A percentile compares a stretch with the other conserved stretches of the same genome.
These are phyloP conservation scores for Drosophila bocki DNA, from an alignment of 1,140 invertebrate species.

Conservation along the genomic window DNA sequence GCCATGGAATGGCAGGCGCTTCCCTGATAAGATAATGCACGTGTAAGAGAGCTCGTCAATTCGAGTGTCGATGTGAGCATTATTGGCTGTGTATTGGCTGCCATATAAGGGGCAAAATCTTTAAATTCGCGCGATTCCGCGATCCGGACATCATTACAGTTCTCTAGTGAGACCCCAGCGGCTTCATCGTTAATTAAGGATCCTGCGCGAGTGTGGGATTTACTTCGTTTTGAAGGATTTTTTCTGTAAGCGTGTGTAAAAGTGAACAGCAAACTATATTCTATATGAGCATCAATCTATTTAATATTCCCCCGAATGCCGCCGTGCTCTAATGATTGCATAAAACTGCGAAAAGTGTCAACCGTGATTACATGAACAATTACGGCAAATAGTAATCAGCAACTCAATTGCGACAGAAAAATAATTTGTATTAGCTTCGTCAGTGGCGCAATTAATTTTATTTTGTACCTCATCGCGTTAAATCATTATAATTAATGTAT, in stretches of 20 bases:
- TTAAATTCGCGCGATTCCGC: constrained; percentile 62
- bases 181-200: constrained; percentile 10
- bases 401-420: background rate
- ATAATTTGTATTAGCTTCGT: constrained; percentile 38
- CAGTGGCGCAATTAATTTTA: constrained; percentile 43
- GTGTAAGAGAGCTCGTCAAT: constrained; percentile 41
- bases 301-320: background rate
- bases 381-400: constrained; percentile 8
- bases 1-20: constrained; percentile 35
- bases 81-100: constrained; percentile 54
- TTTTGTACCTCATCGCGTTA: constrained; percentile 27
- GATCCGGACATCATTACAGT: constrained; percentile 46
- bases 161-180: constrained; percentile 27
- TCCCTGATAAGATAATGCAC: constrained; percentile 73
- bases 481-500: constrained; percentile 11
- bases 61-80: constrained; percentile 38
- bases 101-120: constrained; percentile 56
- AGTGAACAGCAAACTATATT: background rate
- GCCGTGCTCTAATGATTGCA: constrained; percentile 8
- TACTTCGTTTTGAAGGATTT: constrained; percentile 24
- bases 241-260: constrained; percentile 39
- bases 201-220: constrained; percentile 13
- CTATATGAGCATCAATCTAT: background rate
- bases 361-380: constrained; percentile 16
- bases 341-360: constrained; percentile 40